phyloP scores from a whole-genome alignment of 2,797 vertebrate genomes.

The Alfaro cultratus region DNA sequence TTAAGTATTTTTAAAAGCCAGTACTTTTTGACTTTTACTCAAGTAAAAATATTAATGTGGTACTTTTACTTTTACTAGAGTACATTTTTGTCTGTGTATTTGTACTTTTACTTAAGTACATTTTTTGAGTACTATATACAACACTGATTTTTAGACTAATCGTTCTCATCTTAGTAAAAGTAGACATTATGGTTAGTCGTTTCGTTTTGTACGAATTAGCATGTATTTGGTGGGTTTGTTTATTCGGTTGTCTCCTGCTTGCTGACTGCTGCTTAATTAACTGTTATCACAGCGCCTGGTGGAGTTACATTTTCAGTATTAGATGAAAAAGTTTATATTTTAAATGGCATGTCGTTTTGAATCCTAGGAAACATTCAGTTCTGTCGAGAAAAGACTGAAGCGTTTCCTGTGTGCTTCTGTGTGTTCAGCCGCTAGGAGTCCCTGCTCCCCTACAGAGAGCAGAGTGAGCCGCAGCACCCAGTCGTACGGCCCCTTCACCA shows the following conservation, averaged over 20 bases:
- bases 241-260: not conserved
- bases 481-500: slow-evolving; percentile 88
- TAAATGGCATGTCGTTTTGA: not conserved
- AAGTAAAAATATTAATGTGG: too few relatives aligned
- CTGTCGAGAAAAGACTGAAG: not conserved
- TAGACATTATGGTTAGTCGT: not conserved
- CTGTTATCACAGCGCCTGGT: not conserved
- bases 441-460: slow-evolving; percentile 87
- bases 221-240: not conserved
- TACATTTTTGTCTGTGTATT: too few relatives aligned
- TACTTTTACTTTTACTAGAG: too few relatives aligned
- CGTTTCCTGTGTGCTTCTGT: slow-evolving; percentile 6
- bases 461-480: slow-evolving; percentile 86
- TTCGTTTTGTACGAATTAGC: not conserved
- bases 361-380: not conserved
- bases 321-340: not conserved
- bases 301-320: not conserved
- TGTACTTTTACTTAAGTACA: too few relatives aligned
- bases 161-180: not conserved
- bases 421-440: slow-evolving; percentile 80
- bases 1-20: too few relatives aligned
- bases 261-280: not conserved
- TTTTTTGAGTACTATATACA: too few relatives aligned
- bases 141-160: too few relatives aligned
- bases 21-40: too few relatives aligned